phyloP scores from a whole-genome alignment of 2,888 invertebrate genomes.

The Tetragnatha montana region DNA sequence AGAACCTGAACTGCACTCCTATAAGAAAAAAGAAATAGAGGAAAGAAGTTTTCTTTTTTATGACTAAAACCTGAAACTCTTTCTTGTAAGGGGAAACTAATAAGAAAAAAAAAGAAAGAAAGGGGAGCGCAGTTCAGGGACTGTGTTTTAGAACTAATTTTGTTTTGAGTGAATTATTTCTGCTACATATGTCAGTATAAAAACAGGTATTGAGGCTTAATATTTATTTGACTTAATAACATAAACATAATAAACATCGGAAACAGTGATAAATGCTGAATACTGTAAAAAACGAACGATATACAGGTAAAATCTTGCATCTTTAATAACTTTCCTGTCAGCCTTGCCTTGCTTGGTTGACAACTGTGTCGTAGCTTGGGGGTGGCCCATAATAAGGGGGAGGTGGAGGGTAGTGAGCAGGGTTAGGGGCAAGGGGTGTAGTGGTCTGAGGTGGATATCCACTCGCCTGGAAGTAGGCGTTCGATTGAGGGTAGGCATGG shows the following conservation, averaged over 20 bases:
- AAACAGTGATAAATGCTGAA: conserved; percentile 49
- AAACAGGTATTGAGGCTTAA: neutral
- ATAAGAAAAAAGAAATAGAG: too few relatives aligned
- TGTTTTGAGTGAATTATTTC: too few relatives aligned
- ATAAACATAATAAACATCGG: neutral
- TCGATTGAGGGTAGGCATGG: neutral
- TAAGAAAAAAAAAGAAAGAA: too few relatives aligned
- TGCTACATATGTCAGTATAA: neutral
- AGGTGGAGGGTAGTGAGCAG: conserved; percentile 44
- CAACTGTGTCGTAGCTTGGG: conserved; percentile 57
- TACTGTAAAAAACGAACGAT: conserved; percentile 26
- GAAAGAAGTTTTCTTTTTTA: too few relatives aligned
- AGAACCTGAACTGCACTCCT: too few relatives aligned
- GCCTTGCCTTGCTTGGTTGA: conserved; percentile 38
- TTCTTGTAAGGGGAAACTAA: too few relatives aligned
- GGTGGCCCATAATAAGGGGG: conserved; percentile 66
- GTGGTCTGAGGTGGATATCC: conserved; percentile 6
- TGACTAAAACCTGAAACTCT: too few relatives aligned
- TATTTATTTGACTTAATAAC: conserved; percentile 27
- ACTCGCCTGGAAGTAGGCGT: conserved; percentile 17
- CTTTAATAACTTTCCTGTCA: conserved; percentile 4
- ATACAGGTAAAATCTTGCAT: conserved; percentile 36
- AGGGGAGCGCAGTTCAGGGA: too few relatives aligned
- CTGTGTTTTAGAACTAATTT: too few relatives aligned
- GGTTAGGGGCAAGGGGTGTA: neutral